Percentiles rank a stretch among this genome's conserved stretches.
These are phyloP conservation scores for Menidia menidia DNA, from an alignment of 2,797 vertebrate species.

Conservation along the genomic window DNA sequence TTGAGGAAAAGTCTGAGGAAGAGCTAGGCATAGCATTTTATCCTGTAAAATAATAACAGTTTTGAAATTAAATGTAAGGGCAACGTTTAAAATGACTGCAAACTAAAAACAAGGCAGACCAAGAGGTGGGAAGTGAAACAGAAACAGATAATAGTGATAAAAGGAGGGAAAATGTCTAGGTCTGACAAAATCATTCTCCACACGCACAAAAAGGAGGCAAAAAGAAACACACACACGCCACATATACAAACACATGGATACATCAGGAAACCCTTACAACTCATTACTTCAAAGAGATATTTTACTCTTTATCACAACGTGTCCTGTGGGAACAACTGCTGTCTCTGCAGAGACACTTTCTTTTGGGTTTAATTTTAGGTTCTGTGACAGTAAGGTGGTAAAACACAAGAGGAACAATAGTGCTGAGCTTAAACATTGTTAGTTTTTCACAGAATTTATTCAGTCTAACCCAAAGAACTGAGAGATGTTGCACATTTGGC, in stretches of 20 bases:
- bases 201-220: not conserved
- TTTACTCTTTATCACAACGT: slow-evolving; percentile 31
- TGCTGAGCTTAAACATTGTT: not conserved
- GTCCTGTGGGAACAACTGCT: slow-evolving; percentile 28
- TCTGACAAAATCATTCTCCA: slow-evolving; percentile 21
- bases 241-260: slow-evolving; percentile 8
- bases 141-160: slow-evolving; percentile 33
- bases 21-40: not conserved
- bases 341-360: slow-evolving; percentile 26
- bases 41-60: not conserved
- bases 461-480: not conserved
- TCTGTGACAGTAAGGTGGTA: slow-evolving; percentile 3
- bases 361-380: slow-evolving; percentile 17
- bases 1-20: slow-evolving; percentile 1
- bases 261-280: slow-evolving; percentile 16
- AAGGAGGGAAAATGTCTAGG: not conserved
- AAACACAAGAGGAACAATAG: not conserved
- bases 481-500: not conserved
- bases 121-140: slow-evolving; percentile 27
- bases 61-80: slow-evolving; percentile 10
- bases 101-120: slow-evolving; percentile 18
- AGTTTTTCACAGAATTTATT: slow-evolving; percentile 2
- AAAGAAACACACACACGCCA: not conserved
- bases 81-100: slow-evolving; percentile 10
- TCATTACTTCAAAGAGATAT: slow-evolving; percentile 48